Conservation (phyloP, 92 coral and sea anemone species). For the Palythoa grandiflora region DNA sequence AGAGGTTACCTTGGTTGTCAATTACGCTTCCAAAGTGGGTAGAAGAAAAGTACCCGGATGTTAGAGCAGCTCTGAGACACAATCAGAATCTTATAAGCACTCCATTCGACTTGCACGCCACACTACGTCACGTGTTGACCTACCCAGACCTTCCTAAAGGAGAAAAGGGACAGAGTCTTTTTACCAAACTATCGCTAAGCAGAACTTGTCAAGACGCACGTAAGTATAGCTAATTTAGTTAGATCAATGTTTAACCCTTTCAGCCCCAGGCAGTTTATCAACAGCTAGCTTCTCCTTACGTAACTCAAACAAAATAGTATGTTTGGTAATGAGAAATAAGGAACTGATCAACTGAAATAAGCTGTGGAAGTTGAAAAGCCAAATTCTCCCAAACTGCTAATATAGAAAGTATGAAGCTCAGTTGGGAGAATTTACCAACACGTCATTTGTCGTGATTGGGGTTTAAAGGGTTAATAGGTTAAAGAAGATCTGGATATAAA, state of each 20-base stretch:
- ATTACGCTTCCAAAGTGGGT: constrained; percentile 88
- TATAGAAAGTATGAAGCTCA: too few species aligned
- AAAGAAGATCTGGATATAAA: background rate
- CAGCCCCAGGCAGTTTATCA: too few species aligned
- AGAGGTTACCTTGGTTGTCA: constrained; percentile 95
- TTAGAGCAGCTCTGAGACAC: constrained; percentile 71
- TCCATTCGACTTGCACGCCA: constrained; percentile 89
- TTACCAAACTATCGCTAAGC: constrained; percentile 62
- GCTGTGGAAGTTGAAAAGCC: too few species aligned
- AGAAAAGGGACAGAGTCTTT: constrained; percentile 80
- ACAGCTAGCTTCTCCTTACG: too few species aligned
- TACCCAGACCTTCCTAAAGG: constrained; percentile 79
- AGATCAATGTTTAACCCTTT: background rate
- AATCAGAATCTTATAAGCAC: constrained; percentile 82
- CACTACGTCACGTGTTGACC: constrained; percentile 84
- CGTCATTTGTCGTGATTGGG: too few species aligned
- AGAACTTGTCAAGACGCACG: constrained; percentile 85
- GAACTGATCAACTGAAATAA: too few species aligned
- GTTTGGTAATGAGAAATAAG: too few species aligned
- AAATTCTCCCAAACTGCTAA: too few species aligned
- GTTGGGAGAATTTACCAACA: too few species aligned
- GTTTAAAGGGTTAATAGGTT: background rate
- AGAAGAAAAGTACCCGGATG: constrained; percentile 72
- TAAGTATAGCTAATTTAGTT: constrained; percentile 50
- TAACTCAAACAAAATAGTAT: too few species aligned